Evolutionary conservation across 64 coral and sea anemone genomes (phyloP).

Genomic region (Montipora cactus): DNA sequence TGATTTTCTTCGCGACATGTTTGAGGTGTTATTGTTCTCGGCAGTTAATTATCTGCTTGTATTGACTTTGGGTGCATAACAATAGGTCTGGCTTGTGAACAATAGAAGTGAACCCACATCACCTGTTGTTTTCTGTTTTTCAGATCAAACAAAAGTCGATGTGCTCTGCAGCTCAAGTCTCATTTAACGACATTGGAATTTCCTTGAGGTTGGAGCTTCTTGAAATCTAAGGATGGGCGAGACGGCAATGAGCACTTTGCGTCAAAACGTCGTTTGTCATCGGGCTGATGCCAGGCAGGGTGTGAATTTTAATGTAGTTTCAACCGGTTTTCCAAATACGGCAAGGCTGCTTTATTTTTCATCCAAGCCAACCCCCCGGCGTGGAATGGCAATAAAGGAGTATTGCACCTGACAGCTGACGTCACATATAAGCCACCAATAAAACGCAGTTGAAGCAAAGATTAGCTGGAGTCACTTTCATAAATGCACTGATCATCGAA

Average conservation of each 20-base stretch:
- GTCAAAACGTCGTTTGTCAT: constrained; percentile 33
- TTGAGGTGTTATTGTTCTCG: constrained; percentile 46
- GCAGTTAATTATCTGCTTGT: constrained; percentile 47
- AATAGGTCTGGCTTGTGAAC: constrained; percentile 16
- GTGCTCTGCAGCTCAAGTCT: constrained; percentile 8
- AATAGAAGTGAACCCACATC: constrained; percentile 18
- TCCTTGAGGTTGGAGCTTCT: constrained; percentile 14
- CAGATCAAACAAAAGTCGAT: constrained; percentile 34
- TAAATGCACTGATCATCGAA: constrained; percentile 37
- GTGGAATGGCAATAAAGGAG: constrained; percentile 59
- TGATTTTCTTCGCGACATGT: constrained; percentile 35
- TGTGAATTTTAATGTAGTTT: constrained; percentile 46
- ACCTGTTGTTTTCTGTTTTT: constrained; percentile 58
- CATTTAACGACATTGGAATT: constrained; percentile 43
- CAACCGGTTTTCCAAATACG: constrained; percentile 24
- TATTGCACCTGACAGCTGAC: constrained; percentile 84
- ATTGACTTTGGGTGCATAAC: constrained; percentile 41
- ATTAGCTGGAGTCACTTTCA: constrained; percentile 7
- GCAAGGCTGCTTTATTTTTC: constrained; percentile 23
- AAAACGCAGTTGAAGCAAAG: constrained; percentile 40
- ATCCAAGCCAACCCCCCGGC: constrained; percentile 65
- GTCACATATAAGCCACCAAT: constrained; percentile 73
- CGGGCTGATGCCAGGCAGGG: neutral
- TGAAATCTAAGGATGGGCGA: constrained; percentile 8
- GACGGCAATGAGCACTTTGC: neutral